Percentiles rank a stretch among this genome's conserved stretches.
Evolutionary conservation across 2,888 invertebrate genomes (phyloP).

Genomic region (Aphodius sticticus): DNA sequence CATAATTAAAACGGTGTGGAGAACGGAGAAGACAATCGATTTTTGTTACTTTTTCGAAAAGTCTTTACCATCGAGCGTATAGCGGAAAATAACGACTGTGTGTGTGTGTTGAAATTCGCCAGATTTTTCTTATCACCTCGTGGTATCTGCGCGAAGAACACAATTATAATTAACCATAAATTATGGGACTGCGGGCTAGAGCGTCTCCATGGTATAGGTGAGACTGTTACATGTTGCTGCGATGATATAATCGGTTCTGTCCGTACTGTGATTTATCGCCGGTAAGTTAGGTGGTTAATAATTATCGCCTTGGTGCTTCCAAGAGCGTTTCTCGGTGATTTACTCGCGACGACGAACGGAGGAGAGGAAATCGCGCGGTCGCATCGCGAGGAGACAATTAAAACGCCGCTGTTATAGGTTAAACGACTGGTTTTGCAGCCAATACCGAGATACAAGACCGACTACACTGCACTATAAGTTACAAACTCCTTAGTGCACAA

Average conservation of each 20-base stretch:
- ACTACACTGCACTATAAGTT: not conserved
- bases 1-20: not conserved
- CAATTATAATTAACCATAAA: slow-evolving; percentile 4
- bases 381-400: not conserved
- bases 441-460: not conserved
- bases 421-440: not conserved
- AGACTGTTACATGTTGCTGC: not conserved
- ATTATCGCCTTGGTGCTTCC: not conserved
- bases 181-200: not conserved
- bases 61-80: no score
- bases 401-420: not conserved
- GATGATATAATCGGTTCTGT: slow-evolving; percentile 4
- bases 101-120: not conserved
- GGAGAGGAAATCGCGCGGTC: not conserved
- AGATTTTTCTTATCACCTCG: not conserved
- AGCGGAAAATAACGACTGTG: not conserved
- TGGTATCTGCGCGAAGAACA: not conserved
- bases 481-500: not conserved
- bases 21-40: slow-evolving; percentile 37
- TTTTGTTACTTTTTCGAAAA: not conserved
- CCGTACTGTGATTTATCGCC: not conserved
- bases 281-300: not conserved
- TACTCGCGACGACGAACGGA: not conserved
- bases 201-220: not conserved
- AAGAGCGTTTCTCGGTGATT: not conserved